Conservation (phyloP, 2,888 invertebrate species). For the Cotesia congregata region DNA sequence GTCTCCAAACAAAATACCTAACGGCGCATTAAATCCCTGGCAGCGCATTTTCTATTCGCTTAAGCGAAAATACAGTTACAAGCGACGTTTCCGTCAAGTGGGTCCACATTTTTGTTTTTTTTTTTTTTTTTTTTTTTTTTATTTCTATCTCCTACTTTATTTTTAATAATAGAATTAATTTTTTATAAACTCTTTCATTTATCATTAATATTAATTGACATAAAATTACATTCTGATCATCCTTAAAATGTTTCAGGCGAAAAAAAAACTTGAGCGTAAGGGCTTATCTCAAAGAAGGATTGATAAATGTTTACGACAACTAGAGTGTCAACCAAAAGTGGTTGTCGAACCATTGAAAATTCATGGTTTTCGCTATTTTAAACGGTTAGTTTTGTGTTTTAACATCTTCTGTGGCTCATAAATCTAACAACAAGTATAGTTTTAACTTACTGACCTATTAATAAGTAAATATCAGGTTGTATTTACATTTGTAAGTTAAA, state of each 20-base stretch:
- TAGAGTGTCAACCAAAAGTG: neutral
- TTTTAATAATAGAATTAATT: neutral
- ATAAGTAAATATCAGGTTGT: neutral
- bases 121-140: neutral
- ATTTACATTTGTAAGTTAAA: neutral
- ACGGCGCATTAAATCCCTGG: neutral
- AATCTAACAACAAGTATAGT: neutral
- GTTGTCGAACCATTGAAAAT: neutral
- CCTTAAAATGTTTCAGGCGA: constrained; percentile 22
- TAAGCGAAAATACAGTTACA: neutral
- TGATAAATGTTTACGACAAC: constrained; percentile 17
- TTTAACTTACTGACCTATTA: neutral
- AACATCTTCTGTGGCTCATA: neutral
- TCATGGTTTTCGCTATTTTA: neutral
- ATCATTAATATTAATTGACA: neutral
- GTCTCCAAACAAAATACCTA: neutral
- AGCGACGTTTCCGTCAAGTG: neutral
- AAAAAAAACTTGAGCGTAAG: constrained; percentile 9
- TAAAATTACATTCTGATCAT: neutral
- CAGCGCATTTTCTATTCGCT: neutral
- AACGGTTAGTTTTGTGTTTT: neutral
- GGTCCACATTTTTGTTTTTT: neutral
- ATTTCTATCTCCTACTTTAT: no score
- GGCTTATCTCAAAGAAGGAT: constrained; percentile 14
- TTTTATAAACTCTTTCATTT: neutral